Percentiles rank a stretch among this genome's conserved stretches.
Evolutionary conservation across 1,140 invertebrate species (phyloP).

Genomic region (Paracyclopina nana): DNA sequence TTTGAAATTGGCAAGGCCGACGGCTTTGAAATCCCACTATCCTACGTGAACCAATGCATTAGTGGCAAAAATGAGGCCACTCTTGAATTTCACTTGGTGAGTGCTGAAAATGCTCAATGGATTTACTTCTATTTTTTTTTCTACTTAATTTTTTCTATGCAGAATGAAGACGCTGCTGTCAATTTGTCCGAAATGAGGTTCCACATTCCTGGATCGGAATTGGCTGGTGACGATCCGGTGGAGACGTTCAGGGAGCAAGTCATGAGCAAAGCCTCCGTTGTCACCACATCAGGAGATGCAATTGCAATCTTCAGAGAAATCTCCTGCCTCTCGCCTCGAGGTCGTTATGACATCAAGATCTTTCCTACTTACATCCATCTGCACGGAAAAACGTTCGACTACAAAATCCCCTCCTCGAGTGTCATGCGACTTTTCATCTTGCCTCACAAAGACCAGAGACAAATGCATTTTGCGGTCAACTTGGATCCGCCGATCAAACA

Average conservation of each 20-base stretch:
- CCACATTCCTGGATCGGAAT: conserved; percentile 73
- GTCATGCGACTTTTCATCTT: conserved; percentile 81
- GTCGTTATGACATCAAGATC: conserved; percentile 98
- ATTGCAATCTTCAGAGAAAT: conserved; percentile 91
- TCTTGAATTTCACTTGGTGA: conserved; percentile 83
- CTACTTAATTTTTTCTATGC: neutral
- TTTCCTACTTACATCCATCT: conserved; percentile 94
- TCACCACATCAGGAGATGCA: conserved; percentile 78
- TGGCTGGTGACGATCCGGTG: conserved; percentile 69
- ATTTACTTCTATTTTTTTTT: conserved; percentile 6
- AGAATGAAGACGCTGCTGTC: conserved; percentile 93
- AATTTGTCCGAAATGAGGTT: conserved; percentile 94
- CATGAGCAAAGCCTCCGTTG: conserved; percentile 89
- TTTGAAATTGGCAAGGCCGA: conserved; percentile 75
- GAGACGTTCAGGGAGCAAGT: conserved; percentile 83
- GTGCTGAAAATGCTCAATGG: neutral
- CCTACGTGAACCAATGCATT: conserved; percentile 85
- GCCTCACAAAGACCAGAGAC: conserved; percentile 90
- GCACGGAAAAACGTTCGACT: conserved; percentile 99
- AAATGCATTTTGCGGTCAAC: conserved; percentile 92
- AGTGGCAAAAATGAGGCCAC: conserved; percentile 98
- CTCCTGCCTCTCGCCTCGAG: conserved; percentile 93
- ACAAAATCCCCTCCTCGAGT: conserved; percentile 94
- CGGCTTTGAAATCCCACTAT: conserved; percentile 88
- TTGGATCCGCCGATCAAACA: conserved; percentile 98